Conservation (phyloP, 1,140 invertebrate genomes). For the Lanistes nyassanus region DNA sequence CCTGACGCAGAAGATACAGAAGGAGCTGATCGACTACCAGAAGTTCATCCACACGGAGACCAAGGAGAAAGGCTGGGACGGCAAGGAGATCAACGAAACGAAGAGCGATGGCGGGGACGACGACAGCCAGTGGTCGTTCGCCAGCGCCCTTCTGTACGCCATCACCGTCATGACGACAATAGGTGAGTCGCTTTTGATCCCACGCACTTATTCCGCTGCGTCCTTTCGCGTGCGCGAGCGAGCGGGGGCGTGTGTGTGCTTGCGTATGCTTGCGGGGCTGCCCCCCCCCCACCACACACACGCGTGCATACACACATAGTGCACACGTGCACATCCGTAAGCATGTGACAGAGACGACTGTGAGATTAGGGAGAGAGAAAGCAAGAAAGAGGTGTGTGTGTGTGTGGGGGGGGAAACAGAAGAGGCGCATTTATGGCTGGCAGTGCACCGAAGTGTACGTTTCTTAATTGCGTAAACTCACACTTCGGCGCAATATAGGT, state of each 20-base stretch:
- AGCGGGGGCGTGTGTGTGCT: not conserved
- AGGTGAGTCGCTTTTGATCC: slow-evolving; percentile 75
- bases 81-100: slow-evolving; percentile 26
- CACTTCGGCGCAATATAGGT: not conserved
- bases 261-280: not conserved
- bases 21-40: slow-evolving; percentile 44
- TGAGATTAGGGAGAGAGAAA: not conserved
- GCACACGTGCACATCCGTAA: not conserved
- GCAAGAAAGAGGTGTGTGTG: not conserved
- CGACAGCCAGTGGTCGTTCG: slow-evolving; percentile 77
- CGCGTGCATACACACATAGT: not conserved
- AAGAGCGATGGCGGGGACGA: slow-evolving; percentile 20
- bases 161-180: slow-evolving; percentile 96
- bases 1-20: slow-evolving; percentile 36
- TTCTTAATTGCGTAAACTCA: no score
- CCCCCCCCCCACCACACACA: not conserved
- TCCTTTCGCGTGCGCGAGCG: not conserved
- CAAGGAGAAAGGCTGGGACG: slow-evolving; percentile 51
- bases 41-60: slow-evolving; percentile 42
- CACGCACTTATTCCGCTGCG: not conserved
- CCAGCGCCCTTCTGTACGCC: slow-evolving; percentile 88
- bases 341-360: not conserved
- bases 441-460: not conserved
- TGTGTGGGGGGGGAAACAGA: not conserved
- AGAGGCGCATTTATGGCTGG: not conserved